Conservation (phyloP, 2,888 invertebrate genomes). For the Acheta domesticus region DNA sequence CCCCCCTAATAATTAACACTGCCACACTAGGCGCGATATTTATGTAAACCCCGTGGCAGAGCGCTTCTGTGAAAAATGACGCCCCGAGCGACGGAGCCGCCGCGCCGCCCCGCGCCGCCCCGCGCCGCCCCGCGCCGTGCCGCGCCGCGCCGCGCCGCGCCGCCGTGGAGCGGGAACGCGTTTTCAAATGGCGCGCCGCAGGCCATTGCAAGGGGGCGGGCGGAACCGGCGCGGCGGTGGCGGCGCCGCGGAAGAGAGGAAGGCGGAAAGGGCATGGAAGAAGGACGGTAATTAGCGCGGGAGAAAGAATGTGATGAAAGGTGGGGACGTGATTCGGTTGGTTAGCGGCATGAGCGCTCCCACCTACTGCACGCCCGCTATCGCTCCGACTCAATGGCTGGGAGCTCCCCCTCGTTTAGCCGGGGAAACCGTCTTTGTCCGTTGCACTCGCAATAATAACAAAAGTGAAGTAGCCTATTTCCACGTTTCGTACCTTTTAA, state of each 20-base stretch:
- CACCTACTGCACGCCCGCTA: background rate
- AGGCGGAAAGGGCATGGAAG: background rate
- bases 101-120: background rate
- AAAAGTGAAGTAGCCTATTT: background rate
- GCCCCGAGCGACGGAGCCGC: background rate
- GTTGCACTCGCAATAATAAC: background rate
- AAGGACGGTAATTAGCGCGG: constrained; percentile 18
- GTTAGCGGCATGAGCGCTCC: background rate
- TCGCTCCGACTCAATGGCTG: background rate
- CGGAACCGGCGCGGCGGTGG: background rate
- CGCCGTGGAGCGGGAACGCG: background rate
- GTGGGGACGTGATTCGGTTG: constrained; percentile 18
- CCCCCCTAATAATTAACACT: constrained; percentile 33
- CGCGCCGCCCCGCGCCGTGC: background rate
- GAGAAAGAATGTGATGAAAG: constrained; percentile 5
- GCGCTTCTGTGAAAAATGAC: background rate
- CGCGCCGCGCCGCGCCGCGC: background rate
- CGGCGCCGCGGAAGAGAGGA: background rate
- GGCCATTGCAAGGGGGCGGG: background rate
- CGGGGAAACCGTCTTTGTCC: background rate
- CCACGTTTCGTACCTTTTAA: background rate
- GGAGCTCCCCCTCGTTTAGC: background rate
- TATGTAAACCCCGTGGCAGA: constrained; percentile 28
- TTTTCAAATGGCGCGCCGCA: background rate
- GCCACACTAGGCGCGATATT: constrained; percentile 32